Evolutionary conservation across 2,113 vertebrate genomes (phyloP).

Genomic region (Mesembrinibis cayennensis): DNA sequence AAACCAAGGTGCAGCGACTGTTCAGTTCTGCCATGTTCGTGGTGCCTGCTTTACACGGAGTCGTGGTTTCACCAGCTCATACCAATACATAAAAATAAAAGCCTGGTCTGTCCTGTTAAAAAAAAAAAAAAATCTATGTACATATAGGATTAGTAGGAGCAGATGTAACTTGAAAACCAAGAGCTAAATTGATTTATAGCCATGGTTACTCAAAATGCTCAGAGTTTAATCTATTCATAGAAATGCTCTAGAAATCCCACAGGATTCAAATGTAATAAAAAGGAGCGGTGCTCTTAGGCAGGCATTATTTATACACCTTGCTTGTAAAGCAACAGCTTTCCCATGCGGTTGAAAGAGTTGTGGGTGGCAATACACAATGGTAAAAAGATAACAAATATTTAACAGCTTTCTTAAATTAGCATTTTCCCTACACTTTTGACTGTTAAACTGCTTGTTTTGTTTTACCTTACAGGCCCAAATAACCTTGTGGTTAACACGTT

Average conservation of each 20-base stretch:
- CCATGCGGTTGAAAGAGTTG: background rate
- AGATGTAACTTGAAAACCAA: conserved; percentile 68
- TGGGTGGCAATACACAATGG: conserved; percentile 5
- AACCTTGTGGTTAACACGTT: background rate
- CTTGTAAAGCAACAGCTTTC: conserved; percentile 42
- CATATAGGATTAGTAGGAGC: conserved; percentile 12
- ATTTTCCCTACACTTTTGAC: background rate
- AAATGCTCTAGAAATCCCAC: conserved; percentile 66
- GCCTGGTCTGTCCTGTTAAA: background rate
- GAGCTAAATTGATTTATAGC: conserved; percentile 69
- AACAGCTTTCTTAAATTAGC: conserved; percentile 43
- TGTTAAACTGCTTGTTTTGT: background rate
- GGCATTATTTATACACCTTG: conserved; percentile 64
- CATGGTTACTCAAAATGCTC: conserved; percentile 69
- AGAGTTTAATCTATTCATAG: conserved; percentile 65
- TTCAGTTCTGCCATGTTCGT: rapidly evolving
- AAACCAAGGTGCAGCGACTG: background rate
- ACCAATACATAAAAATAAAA: background rate
- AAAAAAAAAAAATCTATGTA: background rate
- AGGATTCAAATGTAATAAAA: conserved; percentile 55
- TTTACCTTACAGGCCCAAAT: conserved; percentile 42
- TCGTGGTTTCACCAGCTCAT: background rate
- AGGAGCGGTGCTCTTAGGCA: conserved; percentile 20
- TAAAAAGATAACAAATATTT: conserved; percentile 18
- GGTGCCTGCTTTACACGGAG: background rate